phyloP scores from a whole-genome alignment of 2,888 invertebrate genomes.

The Falcaria lacertinaria region DNA sequence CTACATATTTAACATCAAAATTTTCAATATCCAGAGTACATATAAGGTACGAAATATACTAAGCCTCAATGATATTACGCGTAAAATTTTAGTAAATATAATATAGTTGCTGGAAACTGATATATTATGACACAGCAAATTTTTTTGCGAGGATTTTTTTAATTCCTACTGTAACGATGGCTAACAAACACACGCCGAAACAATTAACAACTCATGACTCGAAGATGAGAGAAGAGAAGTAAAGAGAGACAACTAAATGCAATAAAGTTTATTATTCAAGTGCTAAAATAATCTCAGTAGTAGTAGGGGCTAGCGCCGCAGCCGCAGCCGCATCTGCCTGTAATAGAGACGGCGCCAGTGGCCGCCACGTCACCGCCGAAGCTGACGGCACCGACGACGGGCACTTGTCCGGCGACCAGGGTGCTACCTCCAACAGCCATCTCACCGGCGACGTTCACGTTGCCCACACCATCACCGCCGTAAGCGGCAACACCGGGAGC shows the following conservation, averaged over 20 bases:
- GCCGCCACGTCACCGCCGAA: constrained; percentile 21
- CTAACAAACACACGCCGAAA: no score
- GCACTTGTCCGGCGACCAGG: constrained; percentile 25
- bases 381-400: constrained; percentile 30
- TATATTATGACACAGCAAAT: no score
- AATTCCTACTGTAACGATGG: no score
- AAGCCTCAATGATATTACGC: no score
- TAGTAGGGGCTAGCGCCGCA: constrained; percentile 6
- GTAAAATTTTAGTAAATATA: no score
- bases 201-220: no score
- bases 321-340: constrained; percentile 17
- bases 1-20: no score
- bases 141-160: no score
- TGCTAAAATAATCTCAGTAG: neutral
- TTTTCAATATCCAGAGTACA: no score
- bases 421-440: constrained; percentile 35
- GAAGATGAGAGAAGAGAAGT: neutral
- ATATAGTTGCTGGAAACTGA: no score
- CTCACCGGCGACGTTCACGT: constrained; percentile 28
- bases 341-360: constrained; percentile 16
- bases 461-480: constrained; percentile 28
- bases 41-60: no score
- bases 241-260: neutral
- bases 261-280: neutral
- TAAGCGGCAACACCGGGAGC: constrained; percentile 15